phyloP scores from a whole-genome alignment of 1,140 invertebrate species.

The Dendroctonus valens region DNA sequence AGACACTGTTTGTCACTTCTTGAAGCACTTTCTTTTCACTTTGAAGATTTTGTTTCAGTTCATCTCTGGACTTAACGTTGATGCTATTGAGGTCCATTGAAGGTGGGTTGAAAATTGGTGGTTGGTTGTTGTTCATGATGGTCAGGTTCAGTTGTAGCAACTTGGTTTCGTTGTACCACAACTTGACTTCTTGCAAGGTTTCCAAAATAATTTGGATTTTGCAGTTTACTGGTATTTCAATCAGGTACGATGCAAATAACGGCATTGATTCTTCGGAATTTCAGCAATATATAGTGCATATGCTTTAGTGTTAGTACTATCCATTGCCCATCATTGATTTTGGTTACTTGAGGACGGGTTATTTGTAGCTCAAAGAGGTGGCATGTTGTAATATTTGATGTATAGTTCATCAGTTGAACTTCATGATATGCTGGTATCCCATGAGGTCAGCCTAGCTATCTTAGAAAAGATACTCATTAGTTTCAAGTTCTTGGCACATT shows the following conservation, averaged over 20 bases:
- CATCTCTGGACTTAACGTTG: conserved; percentile 4
- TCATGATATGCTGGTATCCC: conserved; percentile 11
- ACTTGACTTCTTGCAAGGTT: conserved; percentile 1
- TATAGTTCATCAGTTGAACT: conserved; percentile 9
- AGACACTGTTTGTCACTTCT: neutral
- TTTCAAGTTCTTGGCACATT: no score
- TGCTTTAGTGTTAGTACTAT: conserved; percentile 1
- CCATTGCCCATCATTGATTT: conserved; percentile 24
- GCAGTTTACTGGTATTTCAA: conserved; percentile 15
- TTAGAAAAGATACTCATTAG: no score
- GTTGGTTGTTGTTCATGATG: neutral
- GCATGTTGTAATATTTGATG: conserved; percentile 15
- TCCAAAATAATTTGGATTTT: conserved; percentile 10
- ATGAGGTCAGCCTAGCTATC: no score
- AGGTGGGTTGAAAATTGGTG: conserved; percentile 3
- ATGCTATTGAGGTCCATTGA: conserved; percentile 6
- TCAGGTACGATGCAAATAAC: conserved; percentile 13
- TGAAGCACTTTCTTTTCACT: conserved; percentile 4
- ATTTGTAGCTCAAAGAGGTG: conserved; percentile 14
- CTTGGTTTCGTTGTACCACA: conserved; percentile 3
- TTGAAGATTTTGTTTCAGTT: conserved; percentile 1
- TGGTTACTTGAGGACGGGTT: neutral
- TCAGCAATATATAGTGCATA: conserved; percentile 1
- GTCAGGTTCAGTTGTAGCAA: conserved; percentile 4
- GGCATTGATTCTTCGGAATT: conserved; percentile 5